Conservation (phyloP, 37 sponge, comb jelly and placozoan genomes). For the Amphimedon queenslandica region DNA sequence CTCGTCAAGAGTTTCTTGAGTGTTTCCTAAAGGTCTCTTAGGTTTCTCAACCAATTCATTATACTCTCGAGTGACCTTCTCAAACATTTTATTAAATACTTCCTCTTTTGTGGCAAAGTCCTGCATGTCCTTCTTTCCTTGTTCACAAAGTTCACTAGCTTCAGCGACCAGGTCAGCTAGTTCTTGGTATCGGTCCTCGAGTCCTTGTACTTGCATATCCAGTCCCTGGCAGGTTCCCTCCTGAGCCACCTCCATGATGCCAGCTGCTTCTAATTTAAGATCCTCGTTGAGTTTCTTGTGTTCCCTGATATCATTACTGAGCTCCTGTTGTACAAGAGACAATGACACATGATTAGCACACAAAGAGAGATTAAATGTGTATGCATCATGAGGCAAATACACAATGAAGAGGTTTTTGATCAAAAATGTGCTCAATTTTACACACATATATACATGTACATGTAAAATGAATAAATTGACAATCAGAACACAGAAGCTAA, state of each 20-base stretch:
- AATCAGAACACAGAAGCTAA: neutral
- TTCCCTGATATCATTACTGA: slow-evolving; percentile 17
- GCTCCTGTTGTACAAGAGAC: slow-evolving; percentile 4
- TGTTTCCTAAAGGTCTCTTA: slow-evolving; percentile 46
- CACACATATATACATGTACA: no score
- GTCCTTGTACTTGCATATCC: neutral
- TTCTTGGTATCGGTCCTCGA: slow-evolving; percentile 8
- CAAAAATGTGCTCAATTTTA: no score
- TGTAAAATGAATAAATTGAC: no score
- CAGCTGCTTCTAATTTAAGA: neutral
- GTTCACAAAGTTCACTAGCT: slow-evolving; percentile 36
- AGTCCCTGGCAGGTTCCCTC: slow-evolving; percentile 14
- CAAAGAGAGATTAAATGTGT: no score
- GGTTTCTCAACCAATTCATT: slow-evolving; percentile 3
- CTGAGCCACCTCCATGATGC: slow-evolving; percentile 1
- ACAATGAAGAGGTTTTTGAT: no score
- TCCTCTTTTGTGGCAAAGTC: slow-evolving; percentile 4
- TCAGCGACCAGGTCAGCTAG: slow-evolving; percentile 15
- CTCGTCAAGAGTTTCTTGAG: slow-evolving; percentile 34
- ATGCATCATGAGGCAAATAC: no score
- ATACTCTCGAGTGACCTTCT: slow-evolving; percentile 5
- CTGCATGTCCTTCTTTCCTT: slow-evolving; percentile 26
- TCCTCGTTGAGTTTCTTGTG: slow-evolving; percentile 19
- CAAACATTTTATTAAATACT: slow-evolving; percentile 1
- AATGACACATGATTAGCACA: no score